Base-by-base conservation (phyloP, 1,140 invertebrate genomes). In the Meloidogyne chitwoodi region DNA sequence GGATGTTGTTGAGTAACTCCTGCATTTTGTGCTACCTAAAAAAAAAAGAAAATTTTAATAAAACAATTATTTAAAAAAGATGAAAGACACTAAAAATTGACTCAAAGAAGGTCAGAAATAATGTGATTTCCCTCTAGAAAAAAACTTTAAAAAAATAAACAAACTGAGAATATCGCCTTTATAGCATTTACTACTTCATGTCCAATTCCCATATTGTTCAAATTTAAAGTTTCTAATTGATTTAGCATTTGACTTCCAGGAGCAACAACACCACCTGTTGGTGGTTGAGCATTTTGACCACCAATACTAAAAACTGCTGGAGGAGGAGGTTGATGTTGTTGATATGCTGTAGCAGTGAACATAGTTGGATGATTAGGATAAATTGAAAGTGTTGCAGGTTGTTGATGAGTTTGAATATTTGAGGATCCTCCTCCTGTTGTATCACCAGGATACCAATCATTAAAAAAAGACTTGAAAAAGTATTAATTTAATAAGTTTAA, bases 181-280 rank as follows among this genome's bases (percentile, higher is more conserved):
- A 65, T 56, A 74, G 74, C 77, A 71, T 78, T 81, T 69, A 71
- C 71, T 26, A 73, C 75, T 29, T 73, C 71, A 22, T 63, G 71
- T 31, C 38, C n/a, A n/a, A 73, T 73, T 61, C 56, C 71, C 24
- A 73, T 73, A 61, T 73, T 73, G 24, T 73, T 73, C 24, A 73
- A 22, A 12, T 73, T 73, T n/a, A 73, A 64, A 63, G 71, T 73
- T n/a, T 73, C 71, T 56, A 73, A 31, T n/a, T 73, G 71, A 61
- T 73, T 73, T 14, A 73, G 24, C 71, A 73, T 73, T 73, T 73
- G 71, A 27, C 29, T 73, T 29, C 71, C 71, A 16, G 71, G 56
- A 14, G 71, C 71, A 3, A 31, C 26, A 48, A 31, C 56, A 22
- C 48, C 48, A 8, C 48, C 10, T 29, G 56, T 26, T n/a, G 61